Conservation (phyloP, 1,140 invertebrate genomes). For the Euura lappo region DNA sequence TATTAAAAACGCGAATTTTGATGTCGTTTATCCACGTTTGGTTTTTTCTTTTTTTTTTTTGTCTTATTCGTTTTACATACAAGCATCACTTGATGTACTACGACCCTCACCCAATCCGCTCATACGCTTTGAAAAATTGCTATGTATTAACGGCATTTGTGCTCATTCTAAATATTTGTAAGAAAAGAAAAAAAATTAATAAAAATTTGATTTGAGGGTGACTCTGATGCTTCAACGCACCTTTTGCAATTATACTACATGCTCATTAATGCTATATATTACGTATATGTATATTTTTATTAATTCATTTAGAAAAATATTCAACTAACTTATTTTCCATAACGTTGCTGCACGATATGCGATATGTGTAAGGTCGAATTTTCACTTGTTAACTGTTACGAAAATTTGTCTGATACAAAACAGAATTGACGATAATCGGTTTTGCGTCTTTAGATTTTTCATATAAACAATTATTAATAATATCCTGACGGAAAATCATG, state of each 20-base stretch:
- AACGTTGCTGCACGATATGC: background rate
- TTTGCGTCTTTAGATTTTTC: background rate
- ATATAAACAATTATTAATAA: background rate
- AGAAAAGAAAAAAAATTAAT: background rate
- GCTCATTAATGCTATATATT: background rate
- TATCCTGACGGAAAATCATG: background rate
- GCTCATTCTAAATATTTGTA: background rate
- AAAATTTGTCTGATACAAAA: conserved; percentile 4
- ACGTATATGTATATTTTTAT: background rate
- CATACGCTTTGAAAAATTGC: background rate
- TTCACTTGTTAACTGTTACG: background rate
- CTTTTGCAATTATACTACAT: background rate
- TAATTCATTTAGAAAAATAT: background rate
- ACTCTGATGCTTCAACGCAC: background rate
- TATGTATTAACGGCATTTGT: background rate
- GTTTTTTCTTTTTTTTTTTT: too few species aligned
- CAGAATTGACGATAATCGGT: background rate
- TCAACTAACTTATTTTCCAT: conserved; percentile 3
- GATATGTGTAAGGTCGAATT: background rate
- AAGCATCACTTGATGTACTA: background rate
- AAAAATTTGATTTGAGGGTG: background rate
- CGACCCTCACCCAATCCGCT: background rate
- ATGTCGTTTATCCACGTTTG: background rate
- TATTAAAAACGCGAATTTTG: background rate
- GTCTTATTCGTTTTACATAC: background rate